Evolutionary conservation across 2,888 invertebrate genomes (phyloP).

Genomic region (Drosophila setosimentum): DNA sequence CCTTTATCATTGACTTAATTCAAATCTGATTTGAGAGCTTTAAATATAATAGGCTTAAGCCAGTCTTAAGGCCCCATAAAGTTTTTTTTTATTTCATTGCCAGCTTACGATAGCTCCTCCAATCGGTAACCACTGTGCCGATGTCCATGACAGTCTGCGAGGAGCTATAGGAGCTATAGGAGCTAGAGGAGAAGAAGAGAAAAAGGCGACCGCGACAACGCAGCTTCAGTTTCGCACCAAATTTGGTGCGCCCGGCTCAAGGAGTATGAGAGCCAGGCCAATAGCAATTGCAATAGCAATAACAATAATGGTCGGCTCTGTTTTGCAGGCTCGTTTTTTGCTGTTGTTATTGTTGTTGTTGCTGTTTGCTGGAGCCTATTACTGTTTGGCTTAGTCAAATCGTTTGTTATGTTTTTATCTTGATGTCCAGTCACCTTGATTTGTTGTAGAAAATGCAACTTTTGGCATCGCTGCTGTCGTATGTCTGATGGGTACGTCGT

Average conservation of each 20-base stretch:
- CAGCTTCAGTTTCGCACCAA: conserved; percentile 77
- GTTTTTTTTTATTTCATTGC: not conserved
- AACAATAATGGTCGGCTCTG: conserved; percentile 70
- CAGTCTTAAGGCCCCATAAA: not conserved
- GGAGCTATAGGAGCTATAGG: conserved; percentile 10
- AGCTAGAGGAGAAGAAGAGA: conserved; percentile 20
- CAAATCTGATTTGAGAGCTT: conserved; percentile 6
- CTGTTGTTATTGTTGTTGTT: conserved; percentile 36
- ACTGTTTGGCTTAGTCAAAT: conserved; percentile 82
- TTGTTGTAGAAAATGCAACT: conserved; percentile 83
- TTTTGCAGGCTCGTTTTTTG: conserved; percentile 25
- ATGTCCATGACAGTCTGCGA: conserved; percentile 50
- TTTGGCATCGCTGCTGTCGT: conserved; percentile 76
- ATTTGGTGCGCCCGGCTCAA: conserved; percentile 69
- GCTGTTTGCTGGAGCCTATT: conserved; percentile 65
- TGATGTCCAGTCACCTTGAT: conserved; percentile 84
- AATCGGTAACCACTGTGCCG: conserved; percentile 55
- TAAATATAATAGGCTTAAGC: conserved; percentile 10
- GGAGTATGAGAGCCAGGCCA: conserved; percentile 56
- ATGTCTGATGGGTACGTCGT: conserved; percentile 33
- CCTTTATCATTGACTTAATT: not conserved
- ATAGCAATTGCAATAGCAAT: conserved; percentile 72
- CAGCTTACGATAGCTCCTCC: not conserved
- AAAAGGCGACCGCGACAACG: conserved; percentile 66
- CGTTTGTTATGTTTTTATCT: conserved; percentile 84